Evolutionary conservation across 2,113 vertebrate genomes (phyloP), one percentile per base, ranked within the genome.

Genomic region (Apaloderma vittatum): DNA sequence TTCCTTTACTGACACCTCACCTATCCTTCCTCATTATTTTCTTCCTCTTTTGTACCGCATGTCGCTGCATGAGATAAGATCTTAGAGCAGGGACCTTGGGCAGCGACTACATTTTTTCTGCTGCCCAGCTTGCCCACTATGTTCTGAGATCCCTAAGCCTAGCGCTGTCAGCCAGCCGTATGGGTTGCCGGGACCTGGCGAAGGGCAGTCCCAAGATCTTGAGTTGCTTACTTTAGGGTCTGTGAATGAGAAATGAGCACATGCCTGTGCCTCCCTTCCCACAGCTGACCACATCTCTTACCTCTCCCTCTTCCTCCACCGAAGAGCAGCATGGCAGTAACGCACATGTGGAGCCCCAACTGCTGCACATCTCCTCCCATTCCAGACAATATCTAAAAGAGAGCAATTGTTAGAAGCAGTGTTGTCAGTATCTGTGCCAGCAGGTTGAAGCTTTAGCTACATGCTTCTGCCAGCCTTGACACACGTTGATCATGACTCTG

Each of bases 351-450:
- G 83, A 97, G 36, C 19, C 49, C n/a, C 73, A 36, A 6, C 24
- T 67, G 76, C 92, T 74, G 20, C 45, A 22, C 23, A 49, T 32
- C 57, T 93, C 66, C 46, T 85, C 86, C 95, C 97, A 97, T 97
- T 84, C 68, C 88, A 75, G 75, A 19, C 9, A 48, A 45, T 12
- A 52, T 62, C 92, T 95, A 45, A 82, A 95, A 81, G 0, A 90
- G 27, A 92, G 55, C 8, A 49, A 46, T 13, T 13, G 1, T 77
- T 63, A 73, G 48, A 45, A 72, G n/a, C 37, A 32, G 21, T 86
- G 90, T 80, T 81, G 34, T 70, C 5, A 4, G 32, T 49, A n/a
- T 55, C 86, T 83, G 30, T 71, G 62, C 15, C 24, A 77, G 43
- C 1, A 4, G 29, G 14, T 16, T 40, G 52, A 84, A 63, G 36